These are phyloP conservation scores for Drosophila picticornis DNA, from an alignment of 2,888 invertebrate species.

Conservation along the genomic window DNA sequence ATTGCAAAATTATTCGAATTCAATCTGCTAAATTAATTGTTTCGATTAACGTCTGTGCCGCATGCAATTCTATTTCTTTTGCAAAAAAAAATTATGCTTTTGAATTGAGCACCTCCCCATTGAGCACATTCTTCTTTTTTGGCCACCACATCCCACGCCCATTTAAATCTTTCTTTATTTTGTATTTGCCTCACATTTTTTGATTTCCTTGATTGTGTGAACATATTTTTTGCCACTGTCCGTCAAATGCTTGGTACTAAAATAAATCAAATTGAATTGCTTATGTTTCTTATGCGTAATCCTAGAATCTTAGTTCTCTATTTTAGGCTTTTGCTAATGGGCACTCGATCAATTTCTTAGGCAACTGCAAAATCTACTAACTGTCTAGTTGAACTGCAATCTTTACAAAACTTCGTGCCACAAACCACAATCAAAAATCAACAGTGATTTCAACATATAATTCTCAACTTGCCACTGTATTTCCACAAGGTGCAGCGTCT, in stretches of 20 bases:
- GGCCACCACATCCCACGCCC: slow-evolving; percentile 25
- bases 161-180: not conserved
- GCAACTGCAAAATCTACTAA: slow-evolving; percentile 42
- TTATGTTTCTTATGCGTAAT: slow-evolving; percentile 30
- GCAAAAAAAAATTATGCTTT: slow-evolving; percentile 17
- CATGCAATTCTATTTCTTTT: slow-evolving; percentile 31
- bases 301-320: slow-evolving; percentile 48
- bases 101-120: slow-evolving; percentile 41
- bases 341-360: slow-evolving; percentile 37
- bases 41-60: slow-evolving; percentile 51
- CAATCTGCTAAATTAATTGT: slow-evolving; percentile 20
- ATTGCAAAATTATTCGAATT: slow-evolving; percentile 25
- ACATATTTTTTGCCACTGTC: slow-evolving; percentile 19
- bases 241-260: slow-evolving; percentile 49
- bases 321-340: slow-evolving; percentile 36
- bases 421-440: slow-evolving; percentile 5
- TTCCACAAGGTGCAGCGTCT: slow-evolving; percentile 8
- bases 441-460: slow-evolving; percentile 1
- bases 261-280: slow-evolving; percentile 5
- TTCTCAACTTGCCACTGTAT: slow-evolving; percentile 18
- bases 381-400: slow-evolving; percentile 33
- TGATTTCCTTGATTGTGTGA: not conserved
- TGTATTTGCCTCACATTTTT: slow-evolving; percentile 4
- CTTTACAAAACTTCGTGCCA: slow-evolving; percentile 17
- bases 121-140: slow-evolving; percentile 35